Conservation (phyloP, 1,140 invertebrate species). For the Lordiphosa collinella region DNA sequence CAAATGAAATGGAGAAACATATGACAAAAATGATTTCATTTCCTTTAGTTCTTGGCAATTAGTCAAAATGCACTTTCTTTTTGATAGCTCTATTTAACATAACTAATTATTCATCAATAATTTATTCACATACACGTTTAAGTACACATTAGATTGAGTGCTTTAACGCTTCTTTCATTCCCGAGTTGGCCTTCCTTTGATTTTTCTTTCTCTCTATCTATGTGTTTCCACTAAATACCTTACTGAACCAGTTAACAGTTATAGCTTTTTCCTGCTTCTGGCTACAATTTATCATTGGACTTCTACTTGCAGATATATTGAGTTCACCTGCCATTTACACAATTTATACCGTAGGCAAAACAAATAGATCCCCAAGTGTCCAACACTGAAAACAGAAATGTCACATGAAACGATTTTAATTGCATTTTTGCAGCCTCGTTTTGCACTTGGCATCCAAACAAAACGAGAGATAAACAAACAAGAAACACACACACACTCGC, state of each 20-base stretch:
- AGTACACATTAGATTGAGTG: no score
- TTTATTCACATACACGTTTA: no score
- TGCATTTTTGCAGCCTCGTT: constrained; percentile 50
- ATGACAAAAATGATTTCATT: no score
- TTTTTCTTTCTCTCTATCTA: constrained; percentile 2
- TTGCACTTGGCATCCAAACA: constrained; percentile 43
- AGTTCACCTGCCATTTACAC: constrained; percentile 36
- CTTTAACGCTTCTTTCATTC: background rate
- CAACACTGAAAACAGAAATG: constrained; percentile 30
- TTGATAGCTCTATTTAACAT: no score
- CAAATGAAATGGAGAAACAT: no score
- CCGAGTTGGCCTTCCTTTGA: background rate
- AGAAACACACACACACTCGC: constrained; percentile 25
- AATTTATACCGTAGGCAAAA: constrained; percentile 27
- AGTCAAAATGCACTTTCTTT: no score
- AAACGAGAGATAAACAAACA: constrained; percentile 38
- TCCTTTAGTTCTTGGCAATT: no score
- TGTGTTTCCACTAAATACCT: constrained; percentile 4
- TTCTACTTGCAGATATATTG: background rate
- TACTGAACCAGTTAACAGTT: constrained; percentile 36
- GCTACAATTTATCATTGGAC: constrained; percentile 28
- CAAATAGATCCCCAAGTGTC: constrained; percentile 18
- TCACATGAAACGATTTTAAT: constrained; percentile 69
- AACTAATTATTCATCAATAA: no score
- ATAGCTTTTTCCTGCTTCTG: constrained; percentile 22